These are phyloP conservation scores for Hestina assimilis DNA, from an alignment of 1,140 invertebrate species.

Conservation along the genomic window DNA sequence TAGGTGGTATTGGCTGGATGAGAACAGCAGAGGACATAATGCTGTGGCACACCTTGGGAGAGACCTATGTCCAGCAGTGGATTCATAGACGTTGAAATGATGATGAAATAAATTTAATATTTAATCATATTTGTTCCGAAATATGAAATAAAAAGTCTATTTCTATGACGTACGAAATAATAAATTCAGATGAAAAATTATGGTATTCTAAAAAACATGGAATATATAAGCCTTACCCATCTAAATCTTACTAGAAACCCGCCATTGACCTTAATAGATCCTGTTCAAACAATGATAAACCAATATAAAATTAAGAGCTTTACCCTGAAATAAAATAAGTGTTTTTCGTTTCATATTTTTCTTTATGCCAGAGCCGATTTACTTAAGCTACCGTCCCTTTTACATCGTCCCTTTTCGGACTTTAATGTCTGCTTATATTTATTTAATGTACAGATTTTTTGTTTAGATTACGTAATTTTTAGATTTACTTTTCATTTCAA, in stretches of 20 bases:
- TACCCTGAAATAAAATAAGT: conserved; percentile 13
- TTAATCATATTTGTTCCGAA: too few relatives aligned
- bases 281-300: conserved; percentile 42
- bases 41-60: too few relatives aligned
- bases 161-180: not conserved
- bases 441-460: not conserved
- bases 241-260: conserved; percentile 32
- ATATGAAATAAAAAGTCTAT: not conserved
- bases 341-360: conserved; percentile 15
- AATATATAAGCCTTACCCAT: conserved; percentile 19
- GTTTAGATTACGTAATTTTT: not conserved
- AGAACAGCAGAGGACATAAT: too few relatives aligned
- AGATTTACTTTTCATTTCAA: not conserved
- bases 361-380: conserved; percentile 9
- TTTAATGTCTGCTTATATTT: not conserved
- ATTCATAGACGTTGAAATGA: too few relatives aligned
- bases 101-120: too few relatives aligned
- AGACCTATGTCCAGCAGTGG: too few relatives aligned
- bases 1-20: too few relatives aligned
- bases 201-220: conserved; percentile 4
- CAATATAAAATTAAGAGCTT: conserved; percentile 27
- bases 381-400: conserved; percentile 1
- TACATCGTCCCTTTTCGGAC: not conserved
- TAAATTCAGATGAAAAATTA: not conserved
- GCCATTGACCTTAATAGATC: conserved; percentile 21